Conservation (phyloP, 92 coral and sea anemone genomes). For the Anthopleura xanthogrammica region DNA sequence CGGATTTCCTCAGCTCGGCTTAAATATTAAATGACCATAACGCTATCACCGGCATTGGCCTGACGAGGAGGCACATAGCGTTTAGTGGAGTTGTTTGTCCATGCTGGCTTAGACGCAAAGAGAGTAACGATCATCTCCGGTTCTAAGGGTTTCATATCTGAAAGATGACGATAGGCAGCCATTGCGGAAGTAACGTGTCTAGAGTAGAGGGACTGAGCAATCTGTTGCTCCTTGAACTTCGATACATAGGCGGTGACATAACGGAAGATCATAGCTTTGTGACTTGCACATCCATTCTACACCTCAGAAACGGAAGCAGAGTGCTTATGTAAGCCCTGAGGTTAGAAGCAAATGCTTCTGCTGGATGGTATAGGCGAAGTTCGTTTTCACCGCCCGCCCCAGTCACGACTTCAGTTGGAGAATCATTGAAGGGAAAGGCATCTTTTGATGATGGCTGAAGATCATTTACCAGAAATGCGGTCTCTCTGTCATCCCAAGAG, state of each 20-base stretch:
- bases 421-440: neutral
- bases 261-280: constrained; percentile 35
- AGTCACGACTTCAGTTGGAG: constrained; percentile 5
- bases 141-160: constrained; percentile 15
- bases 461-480: constrained; percentile 28
- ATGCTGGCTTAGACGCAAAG: constrained; percentile 1
- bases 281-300: constrained; percentile 52
- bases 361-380: constrained; percentile 21
- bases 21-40: neutral
- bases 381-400: neutral
- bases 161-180: constrained; percentile 30
- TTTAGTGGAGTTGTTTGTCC: constrained; percentile 25
- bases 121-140: constrained; percentile 38
- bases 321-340: constrained; percentile 46
- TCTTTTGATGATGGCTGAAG: constrained; percentile 31
- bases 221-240: constrained; percentile 40
- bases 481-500: constrained; percentile 14
- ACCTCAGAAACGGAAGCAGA: constrained; percentile 28
- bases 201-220: neutral
- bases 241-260: constrained; percentile 53
- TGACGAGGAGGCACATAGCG: neutral
- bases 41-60: neutral
- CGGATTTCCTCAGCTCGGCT: neutral
- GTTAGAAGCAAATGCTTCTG: constrained; percentile 32
- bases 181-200: constrained; percentile 6